A percentile compares a stretch with the other conserved stretches of the same genome.
phyloP scores from a whole-genome alignment of 2,888 invertebrate genomes.

The Melikaiella ostensackeni region DNA sequence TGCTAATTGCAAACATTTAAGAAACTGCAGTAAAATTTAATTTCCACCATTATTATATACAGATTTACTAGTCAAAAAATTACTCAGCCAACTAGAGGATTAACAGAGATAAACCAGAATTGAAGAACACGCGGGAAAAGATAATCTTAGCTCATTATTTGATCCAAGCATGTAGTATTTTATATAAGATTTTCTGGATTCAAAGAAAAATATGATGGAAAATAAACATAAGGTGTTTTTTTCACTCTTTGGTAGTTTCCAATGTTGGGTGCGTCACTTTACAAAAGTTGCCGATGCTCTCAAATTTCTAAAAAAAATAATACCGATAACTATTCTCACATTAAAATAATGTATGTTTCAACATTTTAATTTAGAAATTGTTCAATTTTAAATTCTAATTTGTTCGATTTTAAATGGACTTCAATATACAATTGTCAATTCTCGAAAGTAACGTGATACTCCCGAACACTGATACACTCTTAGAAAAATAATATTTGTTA shows the following conservation, averaged over 20 bases:
- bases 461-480: too few species aligned
- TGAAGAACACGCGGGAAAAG: constrained; percentile 5
- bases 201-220: background rate
- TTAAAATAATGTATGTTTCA: too few species aligned
- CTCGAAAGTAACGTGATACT: too few species aligned
- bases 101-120: constrained; percentile 8
- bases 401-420: too few species aligned
- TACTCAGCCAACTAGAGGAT: background rate
- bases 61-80: background rate
- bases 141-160: background rate
- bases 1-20: background rate
- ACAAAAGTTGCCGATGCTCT: too few species aligned
- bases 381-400: too few species aligned
- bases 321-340: too few species aligned
- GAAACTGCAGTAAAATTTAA: background rate
- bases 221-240: background rate
- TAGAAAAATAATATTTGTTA: too few species aligned
- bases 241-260: constrained; percentile 4
- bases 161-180: background rate
- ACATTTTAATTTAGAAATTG: too few species aligned
- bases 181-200: background rate
- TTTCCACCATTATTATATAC: background rate
- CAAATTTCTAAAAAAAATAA: too few species aligned
- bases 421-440: too few species aligned
- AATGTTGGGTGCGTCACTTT: too few species aligned